Evolutionary conservation across 2,113 vertebrate genomes (phyloP).

Genomic region (Crocuta crocuta): DNA sequence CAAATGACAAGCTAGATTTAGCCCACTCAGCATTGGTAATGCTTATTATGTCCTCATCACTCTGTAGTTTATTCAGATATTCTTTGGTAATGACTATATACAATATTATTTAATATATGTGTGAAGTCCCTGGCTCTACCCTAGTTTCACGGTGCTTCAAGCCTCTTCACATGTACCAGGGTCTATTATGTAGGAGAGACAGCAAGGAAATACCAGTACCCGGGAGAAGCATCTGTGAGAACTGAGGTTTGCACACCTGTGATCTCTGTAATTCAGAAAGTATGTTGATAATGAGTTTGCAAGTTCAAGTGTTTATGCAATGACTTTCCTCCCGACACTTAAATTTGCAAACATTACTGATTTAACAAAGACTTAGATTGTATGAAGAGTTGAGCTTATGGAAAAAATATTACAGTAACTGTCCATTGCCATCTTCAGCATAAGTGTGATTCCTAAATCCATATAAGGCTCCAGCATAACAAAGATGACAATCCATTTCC

Average conservation of each 20-base stretch:
- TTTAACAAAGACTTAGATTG: conserved; percentile 25
- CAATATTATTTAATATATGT: not conserved
- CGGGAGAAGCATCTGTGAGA: not conserved
- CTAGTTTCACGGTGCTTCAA: not conserved
- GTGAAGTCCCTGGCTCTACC: not conserved
- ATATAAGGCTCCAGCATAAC: not conserved
- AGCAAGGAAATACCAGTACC: not conserved
- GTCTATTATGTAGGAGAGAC: not conserved
- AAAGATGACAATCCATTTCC: not conserved
- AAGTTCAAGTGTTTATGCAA: not conserved
- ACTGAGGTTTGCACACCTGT: not conserved
- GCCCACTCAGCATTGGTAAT: not conserved
- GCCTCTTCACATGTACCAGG: not conserved
- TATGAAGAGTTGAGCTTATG: not conserved
- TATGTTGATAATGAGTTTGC: not conserved
- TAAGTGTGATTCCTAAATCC: not conserved
- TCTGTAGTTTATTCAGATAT: not conserved
- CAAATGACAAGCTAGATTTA: not conserved
- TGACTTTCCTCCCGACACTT: not conserved
- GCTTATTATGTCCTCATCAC: not conserved
- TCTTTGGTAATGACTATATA: not conserved
- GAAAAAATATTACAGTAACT: not conserved
- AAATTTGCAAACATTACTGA: not conserved
- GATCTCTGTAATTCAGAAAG: not conserved
- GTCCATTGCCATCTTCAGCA: not conserved